phyloP scores from a whole-genome alignment of 2,888 invertebrate genomes.

The Hesperia comma region DNA sequence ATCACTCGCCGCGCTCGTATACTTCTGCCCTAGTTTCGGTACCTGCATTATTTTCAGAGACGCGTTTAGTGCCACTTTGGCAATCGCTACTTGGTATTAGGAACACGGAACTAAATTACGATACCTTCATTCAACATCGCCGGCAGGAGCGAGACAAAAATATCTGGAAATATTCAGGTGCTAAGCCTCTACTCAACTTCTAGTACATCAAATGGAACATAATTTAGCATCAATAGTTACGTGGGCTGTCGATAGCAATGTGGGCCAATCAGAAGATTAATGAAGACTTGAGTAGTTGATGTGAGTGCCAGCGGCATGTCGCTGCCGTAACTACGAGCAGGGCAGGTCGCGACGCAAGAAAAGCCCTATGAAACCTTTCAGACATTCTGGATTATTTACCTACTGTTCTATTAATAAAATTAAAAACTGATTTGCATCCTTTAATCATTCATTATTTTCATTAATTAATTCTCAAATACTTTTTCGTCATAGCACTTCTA shows the following conservation, averaged over 20 bases:
- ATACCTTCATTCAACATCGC: not conserved
- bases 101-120: conserved; percentile 9
- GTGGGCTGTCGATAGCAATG: not conserved
- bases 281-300: not conserved
- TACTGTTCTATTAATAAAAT: too few species aligned
- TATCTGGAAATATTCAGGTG: not conserved
- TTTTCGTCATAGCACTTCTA: too few species aligned
- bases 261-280: not conserved
- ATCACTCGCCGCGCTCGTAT: not conserved
- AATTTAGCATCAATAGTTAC: not conserved
- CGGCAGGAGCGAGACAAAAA: not conserved
- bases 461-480: too few species aligned
- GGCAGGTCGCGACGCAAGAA: too few species aligned
- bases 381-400: too few species aligned
- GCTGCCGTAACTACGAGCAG: too few species aligned
- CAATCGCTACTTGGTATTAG: conserved; percentile 10
- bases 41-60: conserved; percentile 14
- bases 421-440: too few species aligned
- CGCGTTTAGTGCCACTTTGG: conserved; percentile 5
- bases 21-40: not conserved
- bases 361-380: too few species aligned
- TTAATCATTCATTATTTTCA: too few species aligned
- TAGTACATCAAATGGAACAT: not conserved
- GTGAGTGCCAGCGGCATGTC: not conserved
- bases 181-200: not conserved